phyloP scores from a whole-genome alignment of 2,888 invertebrate genomes.

The Tanytarsus gracilentus region DNA sequence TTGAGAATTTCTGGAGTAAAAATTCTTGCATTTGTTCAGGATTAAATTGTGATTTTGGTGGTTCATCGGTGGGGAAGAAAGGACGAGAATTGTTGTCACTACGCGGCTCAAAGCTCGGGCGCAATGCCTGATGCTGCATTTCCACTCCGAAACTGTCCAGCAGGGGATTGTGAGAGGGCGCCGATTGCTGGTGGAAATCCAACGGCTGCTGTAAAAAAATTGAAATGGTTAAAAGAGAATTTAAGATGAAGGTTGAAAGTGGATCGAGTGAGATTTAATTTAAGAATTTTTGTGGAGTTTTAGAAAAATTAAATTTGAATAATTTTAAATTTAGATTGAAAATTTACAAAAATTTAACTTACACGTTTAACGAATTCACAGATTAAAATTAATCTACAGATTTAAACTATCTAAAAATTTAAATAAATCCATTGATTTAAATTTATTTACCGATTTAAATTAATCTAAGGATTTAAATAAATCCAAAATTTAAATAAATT shows the following conservation, averaged over 20 bases:
- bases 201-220: constrained; percentile 20
- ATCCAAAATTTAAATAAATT: too few relatives aligned
- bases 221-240: background rate
- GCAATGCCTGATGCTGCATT: constrained; percentile 15
- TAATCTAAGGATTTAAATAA: too few relatives aligned
- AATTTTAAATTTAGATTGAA: too few relatives aligned
- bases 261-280: background rate
- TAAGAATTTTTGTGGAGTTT: background rate
- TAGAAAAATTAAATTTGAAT: background rate
- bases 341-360: too few relatives aligned
- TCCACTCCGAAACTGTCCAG: constrained; percentile 21
- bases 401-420: too few relatives aligned
- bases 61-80: background rate
- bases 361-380: too few relatives aligned
- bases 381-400: too few relatives aligned
- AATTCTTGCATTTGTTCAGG: constrained; percentile 32
- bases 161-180: constrained; percentile 16
- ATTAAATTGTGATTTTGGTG: background rate
- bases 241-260: background rate
- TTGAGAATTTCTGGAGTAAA: constrained; percentile 17
- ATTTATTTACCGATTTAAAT: too few relatives aligned
- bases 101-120: constrained; percentile 12
- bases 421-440: too few relatives aligned
- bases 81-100: background rate
- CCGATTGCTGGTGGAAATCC: constrained; percentile 28